Conservation (phyloP, 2,888 invertebrate species). For the Didymodactylos carnosus region DNA sequence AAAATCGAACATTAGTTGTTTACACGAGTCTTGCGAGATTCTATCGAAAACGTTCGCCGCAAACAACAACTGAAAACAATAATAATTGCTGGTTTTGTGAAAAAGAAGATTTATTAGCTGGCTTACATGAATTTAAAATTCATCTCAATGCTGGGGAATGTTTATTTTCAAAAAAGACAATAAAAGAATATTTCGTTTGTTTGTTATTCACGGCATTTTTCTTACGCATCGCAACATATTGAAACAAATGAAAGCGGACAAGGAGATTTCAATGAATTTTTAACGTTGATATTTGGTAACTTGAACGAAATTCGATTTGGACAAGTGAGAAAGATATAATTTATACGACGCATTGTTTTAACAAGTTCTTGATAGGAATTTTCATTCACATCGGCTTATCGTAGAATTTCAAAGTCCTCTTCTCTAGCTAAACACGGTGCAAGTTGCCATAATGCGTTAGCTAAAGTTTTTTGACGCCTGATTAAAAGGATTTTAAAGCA, state of each 20-base stretch:
- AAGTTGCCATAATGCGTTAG: too few species aligned
- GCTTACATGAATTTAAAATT: background rate
- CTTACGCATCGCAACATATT: background rate
- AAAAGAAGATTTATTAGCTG: background rate
- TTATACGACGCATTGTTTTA: too few species aligned
- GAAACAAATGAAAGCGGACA: too few species aligned
- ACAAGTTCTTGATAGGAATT: too few species aligned
- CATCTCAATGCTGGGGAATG: background rate
- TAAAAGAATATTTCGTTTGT: background rate
- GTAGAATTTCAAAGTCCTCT: too few species aligned
- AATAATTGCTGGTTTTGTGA: background rate
- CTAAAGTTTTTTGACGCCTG: too few species aligned
- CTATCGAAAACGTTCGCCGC: background rate
- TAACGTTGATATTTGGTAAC: background rate
- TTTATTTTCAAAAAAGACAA: background rate
- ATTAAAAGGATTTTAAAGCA: too few species aligned
- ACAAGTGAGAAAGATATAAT: background rate
- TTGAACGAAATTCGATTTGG: background rate
- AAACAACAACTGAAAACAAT: background rate
- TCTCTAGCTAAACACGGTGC: too few species aligned
- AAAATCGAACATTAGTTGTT: background rate
- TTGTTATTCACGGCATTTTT: background rate
- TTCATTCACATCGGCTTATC: too few species aligned
- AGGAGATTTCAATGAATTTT: background rate
- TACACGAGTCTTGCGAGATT: background rate